phyloP scores from a whole-genome alignment of 2,113 vertebrate genomes.

The Caranx melampygus region DNA sequence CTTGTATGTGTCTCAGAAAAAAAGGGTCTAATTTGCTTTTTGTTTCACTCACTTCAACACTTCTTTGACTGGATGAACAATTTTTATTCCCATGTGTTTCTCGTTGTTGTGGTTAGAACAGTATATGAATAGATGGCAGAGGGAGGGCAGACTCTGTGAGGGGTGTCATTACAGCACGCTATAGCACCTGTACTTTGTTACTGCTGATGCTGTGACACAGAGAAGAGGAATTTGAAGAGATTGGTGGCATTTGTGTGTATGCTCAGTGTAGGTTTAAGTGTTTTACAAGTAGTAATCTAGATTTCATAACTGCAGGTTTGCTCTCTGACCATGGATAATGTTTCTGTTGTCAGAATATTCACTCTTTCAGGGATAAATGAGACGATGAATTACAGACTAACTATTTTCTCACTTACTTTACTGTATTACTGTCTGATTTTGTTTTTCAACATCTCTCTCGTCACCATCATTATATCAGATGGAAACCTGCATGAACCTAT shows the following conservation, averaged over 20 bases:
- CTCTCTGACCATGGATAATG: conserved; percentile 46
- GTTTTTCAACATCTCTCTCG: conserved; percentile 40
- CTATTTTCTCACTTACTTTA: conserved; percentile 46
- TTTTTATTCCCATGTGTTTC: too few relatives aligned
- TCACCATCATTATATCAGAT: conserved; percentile 47
- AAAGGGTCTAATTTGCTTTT: too few relatives aligned
- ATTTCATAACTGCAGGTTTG: too few relatives aligned
- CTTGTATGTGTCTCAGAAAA: too few relatives aligned
- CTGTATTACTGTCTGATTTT: conserved; percentile 55
- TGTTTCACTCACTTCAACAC: too few relatives aligned
- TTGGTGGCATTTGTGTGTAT: background rate
- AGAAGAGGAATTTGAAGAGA: background rate
- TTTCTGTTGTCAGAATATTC: conserved; percentile 37
- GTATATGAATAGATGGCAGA: too few relatives aligned
- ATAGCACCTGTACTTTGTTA: too few relatives aligned
- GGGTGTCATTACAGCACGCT: too few relatives aligned
- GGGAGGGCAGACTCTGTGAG: background rate
- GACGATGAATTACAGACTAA: conserved; percentile 17
- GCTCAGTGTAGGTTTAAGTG: too few relatives aligned
- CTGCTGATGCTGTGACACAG: background rate
- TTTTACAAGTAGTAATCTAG: too few relatives aligned
- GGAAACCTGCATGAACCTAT: conserved; percentile 64
- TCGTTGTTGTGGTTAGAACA: too few relatives aligned
- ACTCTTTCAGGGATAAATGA: conserved; percentile 49
- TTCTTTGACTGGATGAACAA: too few relatives aligned